Conservation (phyloP, 1,140 invertebrate genomes). For the Drosophila mauritiana region DNA sequence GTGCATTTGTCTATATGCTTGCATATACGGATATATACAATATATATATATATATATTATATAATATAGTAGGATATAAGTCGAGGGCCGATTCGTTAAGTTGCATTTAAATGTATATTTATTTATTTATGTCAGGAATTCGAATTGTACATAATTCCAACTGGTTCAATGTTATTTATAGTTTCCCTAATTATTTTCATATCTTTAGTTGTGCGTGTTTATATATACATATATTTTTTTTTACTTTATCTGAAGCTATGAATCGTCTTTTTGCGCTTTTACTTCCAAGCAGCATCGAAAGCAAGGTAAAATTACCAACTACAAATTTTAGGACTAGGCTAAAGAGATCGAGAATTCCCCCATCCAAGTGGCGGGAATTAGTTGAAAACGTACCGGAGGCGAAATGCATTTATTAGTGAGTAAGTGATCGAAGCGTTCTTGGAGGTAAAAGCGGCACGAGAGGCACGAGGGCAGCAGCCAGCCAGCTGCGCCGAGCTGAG, state of each 20-base stretch:
- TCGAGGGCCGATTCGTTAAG: slow-evolving; percentile 11
- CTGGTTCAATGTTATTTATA: slow-evolving; percentile 57
- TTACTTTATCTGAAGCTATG: slow-evolving; percentile 20
- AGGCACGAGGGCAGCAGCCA: slow-evolving; percentile 18
- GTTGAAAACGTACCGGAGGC: slow-evolving; percentile 80
- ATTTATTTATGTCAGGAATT: slow-evolving; percentile 48
- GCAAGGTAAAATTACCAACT: slow-evolving; percentile 36
- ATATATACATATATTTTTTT: background rate
- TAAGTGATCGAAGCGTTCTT: slow-evolving; percentile 67
- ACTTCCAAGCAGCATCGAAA: slow-evolving; percentile 64
- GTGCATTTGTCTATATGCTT: slow-evolving; percentile 55
- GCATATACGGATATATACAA: slow-evolving; percentile 30
- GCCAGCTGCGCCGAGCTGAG: slow-evolving; percentile 27
- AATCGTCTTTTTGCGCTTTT: slow-evolving; percentile 66
- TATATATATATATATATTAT: slow-evolving; percentile 22
- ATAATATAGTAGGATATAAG: slow-evolving; percentile 22
- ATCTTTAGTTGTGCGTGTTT: slow-evolving; percentile 17
- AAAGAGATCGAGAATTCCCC: slow-evolving; percentile 16
- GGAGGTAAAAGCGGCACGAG: slow-evolving; percentile 69
- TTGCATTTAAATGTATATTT: slow-evolving; percentile 56
- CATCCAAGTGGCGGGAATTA: slow-evolving; percentile 12
- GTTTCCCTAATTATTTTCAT: slow-evolving; percentile 13
- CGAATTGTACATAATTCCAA: slow-evolving; percentile 45
- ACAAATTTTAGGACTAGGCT: slow-evolving; percentile 15
- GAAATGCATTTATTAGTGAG: slow-evolving; percentile 81